Conservation (phyloP, 2,888 invertebrate genomes). For the Athripsodes cinereus region DNA sequence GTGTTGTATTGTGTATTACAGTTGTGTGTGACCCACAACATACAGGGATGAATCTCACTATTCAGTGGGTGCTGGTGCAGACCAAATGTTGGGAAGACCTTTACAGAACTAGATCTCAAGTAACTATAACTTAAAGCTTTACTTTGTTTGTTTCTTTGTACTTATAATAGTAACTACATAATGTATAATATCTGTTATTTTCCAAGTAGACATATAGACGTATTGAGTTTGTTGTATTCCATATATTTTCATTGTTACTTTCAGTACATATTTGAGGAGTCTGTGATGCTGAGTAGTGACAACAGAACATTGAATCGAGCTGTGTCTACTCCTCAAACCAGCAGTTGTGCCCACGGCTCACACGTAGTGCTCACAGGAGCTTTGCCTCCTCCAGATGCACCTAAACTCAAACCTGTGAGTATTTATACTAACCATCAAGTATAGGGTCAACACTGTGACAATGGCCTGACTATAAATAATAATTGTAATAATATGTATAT, state of each 20-base stretch:
- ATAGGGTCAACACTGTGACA: no score
- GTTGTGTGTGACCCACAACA: constrained; percentile 43
- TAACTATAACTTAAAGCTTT: constrained; percentile 21
- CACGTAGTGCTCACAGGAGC: constrained; percentile 19
- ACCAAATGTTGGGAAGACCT: constrained; percentile 52
- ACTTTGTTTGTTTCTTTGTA: no score
- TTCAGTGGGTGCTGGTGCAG: constrained; percentile 50
- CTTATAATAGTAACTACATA: no score
- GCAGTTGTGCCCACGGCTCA: constrained; percentile 15
- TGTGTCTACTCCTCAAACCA: not conserved
- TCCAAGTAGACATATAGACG: no score
- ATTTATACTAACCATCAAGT: no score
- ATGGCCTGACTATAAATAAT: no score
- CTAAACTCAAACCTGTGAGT: constrained; percentile 7
- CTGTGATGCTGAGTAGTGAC: not conserved
- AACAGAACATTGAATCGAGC: constrained; percentile 10
- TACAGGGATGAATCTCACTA: constrained; percentile 37
- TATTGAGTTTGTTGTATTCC: no score
- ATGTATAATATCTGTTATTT: no score
- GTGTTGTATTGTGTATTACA: constrained; percentile 29
- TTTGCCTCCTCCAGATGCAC: not conserved
- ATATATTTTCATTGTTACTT: no score
- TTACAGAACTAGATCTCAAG: constrained; percentile 32
- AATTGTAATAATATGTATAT: no score
- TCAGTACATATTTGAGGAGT: constrained; percentile 2